Evolutionary conservation across 2,797 vertebrate species (phyloP).

Genomic region (Phataginus tetradactyla): DNA sequence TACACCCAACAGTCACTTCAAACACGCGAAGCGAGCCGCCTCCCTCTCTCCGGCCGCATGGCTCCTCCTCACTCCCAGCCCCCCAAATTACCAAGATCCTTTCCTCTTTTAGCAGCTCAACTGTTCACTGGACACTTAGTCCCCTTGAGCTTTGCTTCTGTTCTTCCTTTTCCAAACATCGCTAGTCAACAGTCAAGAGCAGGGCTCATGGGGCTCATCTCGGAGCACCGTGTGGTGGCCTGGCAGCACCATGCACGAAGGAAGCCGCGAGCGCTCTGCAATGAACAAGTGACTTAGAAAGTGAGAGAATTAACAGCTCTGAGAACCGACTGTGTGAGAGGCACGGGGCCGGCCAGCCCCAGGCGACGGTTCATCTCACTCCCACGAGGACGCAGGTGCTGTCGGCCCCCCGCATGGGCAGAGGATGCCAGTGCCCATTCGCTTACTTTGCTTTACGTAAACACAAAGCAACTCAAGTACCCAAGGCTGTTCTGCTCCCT

Average conservation of each 20-base stretch:
- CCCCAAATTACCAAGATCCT: neutral
- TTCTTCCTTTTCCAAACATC: neutral
- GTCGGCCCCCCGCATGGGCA: no score
- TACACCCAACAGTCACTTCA: neutral
- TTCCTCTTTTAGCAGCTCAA: neutral
- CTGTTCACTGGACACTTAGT: neutral
- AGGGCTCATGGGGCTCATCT: neutral
- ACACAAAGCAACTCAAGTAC: no score
- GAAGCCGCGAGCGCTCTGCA: neutral
- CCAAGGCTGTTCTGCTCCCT: no score
- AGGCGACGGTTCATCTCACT: no score
- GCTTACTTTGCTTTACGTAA: no score
- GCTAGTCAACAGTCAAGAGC: neutral
- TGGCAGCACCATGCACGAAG: fast-evolving
- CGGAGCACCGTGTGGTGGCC: neutral
- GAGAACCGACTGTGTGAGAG: neutral
- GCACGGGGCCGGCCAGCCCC: no score
- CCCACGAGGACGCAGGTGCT: no score
- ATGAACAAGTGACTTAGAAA: neutral
- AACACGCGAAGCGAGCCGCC: neutral
- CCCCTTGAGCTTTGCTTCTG: neutral
- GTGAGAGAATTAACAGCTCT: neutral
- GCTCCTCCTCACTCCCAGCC: neutral
- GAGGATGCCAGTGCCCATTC: no score
- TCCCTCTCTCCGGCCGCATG: neutral